These are phyloP conservation scores for Misgurnus mizolepis DNA, from an alignment of 2,113 vertebrate genomes.

Conservation along the genomic window DNA sequence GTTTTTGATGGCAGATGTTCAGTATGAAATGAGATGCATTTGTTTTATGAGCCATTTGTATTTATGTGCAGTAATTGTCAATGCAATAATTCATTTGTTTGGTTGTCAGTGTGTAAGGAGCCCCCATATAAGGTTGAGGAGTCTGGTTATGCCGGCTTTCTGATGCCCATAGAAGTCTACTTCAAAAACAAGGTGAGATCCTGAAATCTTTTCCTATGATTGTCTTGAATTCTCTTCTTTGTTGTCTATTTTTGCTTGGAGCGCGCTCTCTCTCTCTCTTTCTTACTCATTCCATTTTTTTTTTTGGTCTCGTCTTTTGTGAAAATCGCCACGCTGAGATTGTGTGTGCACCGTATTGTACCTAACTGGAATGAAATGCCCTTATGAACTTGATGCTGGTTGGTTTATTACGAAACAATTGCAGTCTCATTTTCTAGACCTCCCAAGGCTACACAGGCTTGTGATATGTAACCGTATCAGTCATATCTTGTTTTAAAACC, in stretches of 20 bases:
- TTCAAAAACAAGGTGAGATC: constrained; percentile 95
- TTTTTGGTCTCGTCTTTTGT: constrained; percentile 1
- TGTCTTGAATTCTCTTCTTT: not conserved
- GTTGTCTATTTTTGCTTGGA: not conserved
- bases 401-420: constrained; percentile 17
- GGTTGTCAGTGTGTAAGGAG: constrained; percentile 92
- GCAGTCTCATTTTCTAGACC: not conserved
- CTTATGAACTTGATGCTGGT: constrained; percentile 15
- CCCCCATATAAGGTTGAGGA: constrained; percentile 99
- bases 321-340: not conserved
- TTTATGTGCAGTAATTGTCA: not conserved
- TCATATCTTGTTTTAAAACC: constrained; percentile 7
- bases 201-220: not conserved
- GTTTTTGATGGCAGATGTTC: not conserved
- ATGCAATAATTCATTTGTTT: not conserved
- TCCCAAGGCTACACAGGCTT: not conserved
- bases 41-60: not conserved
- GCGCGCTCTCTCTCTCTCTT: not conserved
- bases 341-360: not conserved
- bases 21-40: not conserved
- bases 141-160: constrained; percentile 97
- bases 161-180: constrained; percentile 98
- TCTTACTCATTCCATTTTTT: constrained; percentile 13
- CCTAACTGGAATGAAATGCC: not conserved
- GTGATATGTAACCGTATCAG: constrained; percentile 2